A percentile compares a stretch with the other conserved stretches of the same genome.
phyloP scores from a whole-genome alignment of 2,113 vertebrate species.

The Equus przewalskii region DNA sequence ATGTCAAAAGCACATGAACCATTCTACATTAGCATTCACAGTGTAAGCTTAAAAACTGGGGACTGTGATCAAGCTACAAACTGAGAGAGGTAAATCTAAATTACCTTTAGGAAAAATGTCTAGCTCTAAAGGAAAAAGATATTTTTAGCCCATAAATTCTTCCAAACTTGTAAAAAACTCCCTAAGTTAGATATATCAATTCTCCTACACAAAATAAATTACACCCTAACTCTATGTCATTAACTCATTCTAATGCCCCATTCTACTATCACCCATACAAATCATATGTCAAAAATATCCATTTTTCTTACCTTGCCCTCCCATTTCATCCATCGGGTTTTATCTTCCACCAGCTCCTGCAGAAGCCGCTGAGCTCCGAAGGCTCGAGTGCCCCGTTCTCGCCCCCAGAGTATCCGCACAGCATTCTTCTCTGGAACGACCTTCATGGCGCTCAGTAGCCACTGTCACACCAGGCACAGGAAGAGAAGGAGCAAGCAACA shows the following conservation, averaged over 20 bases:
- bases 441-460: constrained; percentile 89
- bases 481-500: constrained; percentile 81
- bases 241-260: not conserved
- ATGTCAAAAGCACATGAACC: constrained; percentile 49
- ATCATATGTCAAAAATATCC: not conserved
- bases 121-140: constrained; percentile 38
- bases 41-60: constrained; percentile 49
- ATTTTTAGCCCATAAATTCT: constrained; percentile 39
- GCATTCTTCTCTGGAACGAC: constrained; percentile 97
- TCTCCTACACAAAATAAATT: not conserved
- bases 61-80: constrained; percentile 46
- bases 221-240: not conserved
- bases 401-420: constrained; percentile 95
- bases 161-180: not conserved
- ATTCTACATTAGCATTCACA: constrained; percentile 35
- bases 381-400: constrained; percentile 94
- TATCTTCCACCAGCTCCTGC: constrained; percentile 98
- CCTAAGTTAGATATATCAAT: not conserved
- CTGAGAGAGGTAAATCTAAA: constrained; percentile 57
- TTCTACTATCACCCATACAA: not conserved
- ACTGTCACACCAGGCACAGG: constrained; percentile 79
- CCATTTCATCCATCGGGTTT: constrained; percentile 99
- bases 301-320: constrained; percentile 95
- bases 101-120: constrained; percentile 54
- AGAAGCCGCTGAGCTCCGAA: constrained; percentile 95